Evolutionary conservation across 2,888 invertebrate genomes (phyloP), one percentile per base, ranked within the genome.

Genomic region (Eupithecia abbreviata): DNA sequence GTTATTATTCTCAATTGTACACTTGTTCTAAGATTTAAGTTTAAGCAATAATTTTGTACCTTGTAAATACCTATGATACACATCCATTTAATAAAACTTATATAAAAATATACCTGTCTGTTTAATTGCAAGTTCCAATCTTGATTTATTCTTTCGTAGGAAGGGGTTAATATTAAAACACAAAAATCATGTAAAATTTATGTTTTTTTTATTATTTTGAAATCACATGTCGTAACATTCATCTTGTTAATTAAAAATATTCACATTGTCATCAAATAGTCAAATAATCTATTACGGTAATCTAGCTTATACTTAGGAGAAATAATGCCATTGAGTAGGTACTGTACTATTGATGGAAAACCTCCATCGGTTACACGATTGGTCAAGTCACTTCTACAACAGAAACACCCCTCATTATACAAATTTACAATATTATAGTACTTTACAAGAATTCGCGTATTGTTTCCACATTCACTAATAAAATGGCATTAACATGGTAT

Each of bases 231-330:
- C 92, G 92, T 94, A 95, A 95, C 96, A 96, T 96, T 96, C 95
- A 96, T 96, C 94, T 96, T 95, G 94, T 93, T 90, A 95, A 96
- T 96, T 96, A 96, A 95, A 96, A 95, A 96, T 96, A 96, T 96
- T 96, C 96, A 96, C 96, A 96, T 95, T 96, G 95, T 96, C 95
- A 95, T 95, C 30, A 30, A 30, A 30, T 30, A 30, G 30, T 96
- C 94, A 93, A 95, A 95, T 95, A 95, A 95, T 95, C 95, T 95
- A 95, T 95, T 95, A 94, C 94, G 92, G 95, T 95, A 93, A 90
- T 93, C 95, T 95, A 96, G 95, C 94, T 94, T 94, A 94, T 80
- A 91, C 83, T 91, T 92, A 93, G 85, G 91, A 94, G 93, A 94
- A 94, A 93, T 94, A 95, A 95, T 94, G 94, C 94, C 95, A 93